A percentile compares a stretch with the other conserved stretches of the same genome.
phyloP scores from a whole-genome alignment of 2,113 vertebrate species.

The Notothenia coriiceps region DNA sequence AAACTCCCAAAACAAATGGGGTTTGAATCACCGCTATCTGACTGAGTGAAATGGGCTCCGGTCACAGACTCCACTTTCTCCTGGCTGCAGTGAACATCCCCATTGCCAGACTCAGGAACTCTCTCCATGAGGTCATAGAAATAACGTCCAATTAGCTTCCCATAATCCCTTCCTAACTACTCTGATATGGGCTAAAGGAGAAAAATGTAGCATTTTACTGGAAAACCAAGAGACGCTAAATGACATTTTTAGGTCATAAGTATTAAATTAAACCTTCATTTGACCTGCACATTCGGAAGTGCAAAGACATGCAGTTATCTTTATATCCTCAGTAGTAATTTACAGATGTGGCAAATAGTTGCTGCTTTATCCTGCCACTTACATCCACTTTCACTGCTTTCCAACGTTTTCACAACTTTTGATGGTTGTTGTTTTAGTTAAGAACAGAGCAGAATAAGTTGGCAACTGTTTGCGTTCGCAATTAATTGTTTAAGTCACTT shows the following conservation, averaged over 20 bases:
- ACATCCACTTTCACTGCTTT: no score
- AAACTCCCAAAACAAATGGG: slow-evolving; percentile 75
- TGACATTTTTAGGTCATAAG: neutral
- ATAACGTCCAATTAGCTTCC: slow-evolving; percentile 54
- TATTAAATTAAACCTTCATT: neutral
- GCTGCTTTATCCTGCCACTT: neutral
- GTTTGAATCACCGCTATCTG: slow-evolving; percentile 72
- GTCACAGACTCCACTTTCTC: slow-evolving; percentile 69
- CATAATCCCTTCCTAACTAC: slow-evolving; percentile 47
- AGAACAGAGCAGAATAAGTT: neutral
- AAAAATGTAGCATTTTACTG: slow-evolving; percentile 31
- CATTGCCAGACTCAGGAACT: slow-evolving; percentile 64
- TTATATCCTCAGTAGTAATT: neutral
- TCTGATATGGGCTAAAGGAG: slow-evolving; percentile 14
- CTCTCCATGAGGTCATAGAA: slow-evolving; percentile 63
- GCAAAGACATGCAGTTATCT: neutral
- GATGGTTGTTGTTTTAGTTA: neutral
- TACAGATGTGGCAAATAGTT: neutral
- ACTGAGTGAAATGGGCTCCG: slow-evolving; percentile 68
- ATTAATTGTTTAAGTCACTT: neutral
- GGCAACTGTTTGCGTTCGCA: neutral
- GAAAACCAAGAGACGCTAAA: slow-evolving; percentile 18
- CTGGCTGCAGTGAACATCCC: slow-evolving; percentile 43
- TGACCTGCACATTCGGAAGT: neutral
- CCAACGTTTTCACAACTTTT: neutral